Evolutionary conservation across 2,797 vertebrate species (phyloP), one percentile per base, ranked within the genome.

Genomic region (Chelon auratus): DNA sequence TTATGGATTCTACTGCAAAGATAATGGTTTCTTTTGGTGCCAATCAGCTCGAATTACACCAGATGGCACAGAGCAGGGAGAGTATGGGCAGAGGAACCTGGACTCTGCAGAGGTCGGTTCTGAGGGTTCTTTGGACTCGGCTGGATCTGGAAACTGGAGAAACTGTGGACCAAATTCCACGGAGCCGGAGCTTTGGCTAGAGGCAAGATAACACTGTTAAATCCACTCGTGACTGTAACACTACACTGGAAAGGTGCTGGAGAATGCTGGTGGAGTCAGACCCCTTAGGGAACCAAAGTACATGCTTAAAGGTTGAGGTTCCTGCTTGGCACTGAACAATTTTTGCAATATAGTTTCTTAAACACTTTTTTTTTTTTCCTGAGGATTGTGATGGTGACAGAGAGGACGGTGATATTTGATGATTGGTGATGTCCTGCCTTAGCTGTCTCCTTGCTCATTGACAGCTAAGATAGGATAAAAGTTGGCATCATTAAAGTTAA

Each of bases 141-240:
- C 70, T 74, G 86, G 89, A 87, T 80, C 72, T 55, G 54, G 87
- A 89, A 87, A 61, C 57, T 54, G 62, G 62, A 54, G 57, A 69
- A 62, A 85, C 90, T 92, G 90, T 94, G 92, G 85, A 93, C 88
- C 90, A 90, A 85, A 88, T 74, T 93, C 93, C 92, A 92, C 5
- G 91, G 88, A 80, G 92, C 78, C 17, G 85, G 85, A 79, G 83
- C 86, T 79, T 84, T 87, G 56, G 91, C 92, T 91, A 87, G 80
- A 86, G 83, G 87, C 67, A 73, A 87, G 78, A 91, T 77, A 53
- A 91, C 62, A 87, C 66, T 0, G 68, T 89, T 87, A 78, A 82
- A 79, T 54, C 75, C 77, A 75, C 51, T 15, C 33, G 36, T 65
- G 40, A 62, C 40, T 5, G 8, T 2, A 12, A 40, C 1, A 47